Percentiles rank a stretch among this genome's conserved stretches.
Conservation (phyloP, 2,113 vertebrate species). For the Passerina amoena region DNA sequence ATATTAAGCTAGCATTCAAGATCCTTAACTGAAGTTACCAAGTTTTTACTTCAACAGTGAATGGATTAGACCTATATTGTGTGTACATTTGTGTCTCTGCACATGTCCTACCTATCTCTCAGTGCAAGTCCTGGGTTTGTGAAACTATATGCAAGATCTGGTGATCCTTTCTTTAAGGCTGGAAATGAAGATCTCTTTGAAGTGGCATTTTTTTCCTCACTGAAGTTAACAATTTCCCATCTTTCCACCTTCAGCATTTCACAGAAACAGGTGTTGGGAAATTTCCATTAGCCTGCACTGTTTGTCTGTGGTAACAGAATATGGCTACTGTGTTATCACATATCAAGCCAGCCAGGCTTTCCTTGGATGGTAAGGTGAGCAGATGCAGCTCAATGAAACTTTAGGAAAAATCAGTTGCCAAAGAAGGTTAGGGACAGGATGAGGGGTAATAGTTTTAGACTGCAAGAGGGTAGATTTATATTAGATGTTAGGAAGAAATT, state of each 20-base stretch:
- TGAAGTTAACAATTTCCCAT: not conserved
- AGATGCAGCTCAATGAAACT: not conserved
- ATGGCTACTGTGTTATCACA: not conserved
- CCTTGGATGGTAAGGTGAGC: not conserved
- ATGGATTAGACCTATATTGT: not conserved
- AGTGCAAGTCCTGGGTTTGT: not conserved
- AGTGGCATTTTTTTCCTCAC: not conserved
- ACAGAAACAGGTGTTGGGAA: not conserved
- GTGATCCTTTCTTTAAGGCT: not conserved
- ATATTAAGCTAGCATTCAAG: not conserved
- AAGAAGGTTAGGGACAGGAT: not conserved
- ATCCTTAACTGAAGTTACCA: not conserved
- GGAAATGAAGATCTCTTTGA: not conserved
- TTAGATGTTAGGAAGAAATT: not conserved
- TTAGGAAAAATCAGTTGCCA: not conserved
- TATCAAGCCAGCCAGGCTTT: not conserved
- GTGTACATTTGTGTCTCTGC: not conserved
- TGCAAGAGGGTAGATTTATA: not conserved
- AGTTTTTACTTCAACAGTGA: not conserved
- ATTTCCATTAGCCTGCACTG: not conserved
- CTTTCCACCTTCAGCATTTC: not conserved
- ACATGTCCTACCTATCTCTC: not conserved
- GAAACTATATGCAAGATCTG: not conserved
- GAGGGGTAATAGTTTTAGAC: not conserved
- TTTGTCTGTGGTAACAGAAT: not conserved